phyloP scores from a whole-genome alignment of 2,797 vertebrate genomes.

The Mormyrus proboscirostris region DNA sequence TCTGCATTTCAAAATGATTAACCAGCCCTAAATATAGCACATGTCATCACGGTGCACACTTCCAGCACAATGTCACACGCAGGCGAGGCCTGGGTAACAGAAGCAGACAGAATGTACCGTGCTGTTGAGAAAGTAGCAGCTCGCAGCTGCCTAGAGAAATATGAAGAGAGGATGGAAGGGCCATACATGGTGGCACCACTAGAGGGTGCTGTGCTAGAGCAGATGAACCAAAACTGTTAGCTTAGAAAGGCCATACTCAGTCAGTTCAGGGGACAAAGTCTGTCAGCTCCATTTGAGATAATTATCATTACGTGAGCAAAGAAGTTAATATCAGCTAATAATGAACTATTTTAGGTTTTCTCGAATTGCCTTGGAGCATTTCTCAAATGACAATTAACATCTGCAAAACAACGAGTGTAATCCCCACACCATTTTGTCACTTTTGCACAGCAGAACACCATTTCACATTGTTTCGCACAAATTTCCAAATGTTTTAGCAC shows the following conservation, averaged over 20 bases:
- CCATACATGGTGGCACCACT: background rate
- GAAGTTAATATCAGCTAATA: background rate
- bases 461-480: background rate
- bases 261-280: background rate
- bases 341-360: background rate
- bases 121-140: background rate
- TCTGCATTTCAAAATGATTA: background rate
- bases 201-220: background rate
- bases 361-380: background rate
- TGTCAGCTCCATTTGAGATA: background rate
- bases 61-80: conserved; percentile 14
- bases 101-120: background rate
- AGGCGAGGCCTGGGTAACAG: background rate
- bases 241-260: background rate
- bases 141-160: background rate
- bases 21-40: conserved; percentile 13
- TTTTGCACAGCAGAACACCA: background rate
- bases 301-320: background rate
- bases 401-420: background rate
- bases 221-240: background rate
- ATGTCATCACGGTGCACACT: background rate
- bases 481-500: background rate
- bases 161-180: background rate
- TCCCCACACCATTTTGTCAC: background rate
- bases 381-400: background rate